Evolutionary conservation across 2,113 vertebrate species (phyloP).

Genomic region (Oncorhynchus gorbuscha): DNA sequence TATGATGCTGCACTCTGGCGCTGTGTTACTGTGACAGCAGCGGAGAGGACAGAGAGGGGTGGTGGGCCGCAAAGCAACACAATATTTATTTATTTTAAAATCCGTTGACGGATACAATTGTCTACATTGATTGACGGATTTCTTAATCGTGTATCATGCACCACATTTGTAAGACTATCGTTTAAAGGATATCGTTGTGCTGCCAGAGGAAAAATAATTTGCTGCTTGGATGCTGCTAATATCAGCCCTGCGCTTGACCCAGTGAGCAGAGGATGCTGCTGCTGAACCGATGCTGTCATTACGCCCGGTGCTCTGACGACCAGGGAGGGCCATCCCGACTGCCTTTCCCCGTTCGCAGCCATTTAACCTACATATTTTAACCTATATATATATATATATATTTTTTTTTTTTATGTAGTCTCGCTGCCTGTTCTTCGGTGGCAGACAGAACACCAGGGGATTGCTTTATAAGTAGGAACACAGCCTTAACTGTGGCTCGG

Average conservation of each 20-base stretch:
- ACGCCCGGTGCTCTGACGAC: constrained; percentile 27
- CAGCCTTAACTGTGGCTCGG: constrained; percentile 6
- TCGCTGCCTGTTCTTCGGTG: background rate
- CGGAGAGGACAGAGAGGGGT: background rate
- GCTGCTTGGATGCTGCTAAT: background rate
- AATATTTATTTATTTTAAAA: constrained; percentile 8
- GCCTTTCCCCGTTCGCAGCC: constrained; percentile 30
- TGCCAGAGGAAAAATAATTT: background rate
- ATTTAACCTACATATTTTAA: constrained; percentile 37
- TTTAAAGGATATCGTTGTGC: background rate
- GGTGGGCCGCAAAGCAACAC: background rate
- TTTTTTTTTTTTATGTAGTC: background rate
- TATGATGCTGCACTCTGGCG: background rate
- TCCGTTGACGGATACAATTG: background rate
- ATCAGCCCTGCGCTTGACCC: constrained; percentile 20
- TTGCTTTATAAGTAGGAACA: background rate
- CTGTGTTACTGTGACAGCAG: background rate
- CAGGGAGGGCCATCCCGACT: constrained; percentile 22
- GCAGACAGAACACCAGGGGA: background rate
- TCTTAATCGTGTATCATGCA: too few species aligned
- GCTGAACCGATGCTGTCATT: background rate
- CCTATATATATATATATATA: background rate
- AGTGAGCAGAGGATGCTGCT: constrained; percentile 39
- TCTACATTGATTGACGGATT: constrained; percentile 14
- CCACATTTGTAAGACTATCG: background rate